Evolutionary conservation across 1,140 invertebrate species (phyloP).

Genomic region (Sitobion miscanthi): DNA sequence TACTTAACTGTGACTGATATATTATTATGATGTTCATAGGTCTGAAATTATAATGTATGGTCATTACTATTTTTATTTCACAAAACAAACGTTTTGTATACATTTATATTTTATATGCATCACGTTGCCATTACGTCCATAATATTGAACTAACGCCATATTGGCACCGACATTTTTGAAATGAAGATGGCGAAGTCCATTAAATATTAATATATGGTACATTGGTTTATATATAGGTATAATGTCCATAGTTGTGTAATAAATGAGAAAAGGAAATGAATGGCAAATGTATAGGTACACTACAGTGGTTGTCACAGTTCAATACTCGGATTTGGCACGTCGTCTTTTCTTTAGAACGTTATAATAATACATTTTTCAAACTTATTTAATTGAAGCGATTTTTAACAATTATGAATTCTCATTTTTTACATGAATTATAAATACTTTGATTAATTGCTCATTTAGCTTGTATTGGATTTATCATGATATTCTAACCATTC

Average conservation of each 20-base stretch:
- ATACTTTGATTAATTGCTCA: neutral
- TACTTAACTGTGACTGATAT: neutral
- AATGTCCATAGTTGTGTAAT: neutral
- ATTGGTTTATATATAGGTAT: neutral
- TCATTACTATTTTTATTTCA: neutral
- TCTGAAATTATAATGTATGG: neutral
- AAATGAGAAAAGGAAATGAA: neutral
- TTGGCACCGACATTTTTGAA: neutral
- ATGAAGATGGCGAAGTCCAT: neutral
- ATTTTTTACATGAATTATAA: neutral
- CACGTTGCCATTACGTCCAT: neutral
- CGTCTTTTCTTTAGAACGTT: neutral
- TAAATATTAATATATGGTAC: neutral
- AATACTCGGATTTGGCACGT: neutral
- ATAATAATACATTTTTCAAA: neutral
- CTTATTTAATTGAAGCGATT: neutral
- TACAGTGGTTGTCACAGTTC: neutral
- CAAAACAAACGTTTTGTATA: neutral
- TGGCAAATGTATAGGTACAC: neutral
- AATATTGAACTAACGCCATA: slow-evolving; percentile 10
- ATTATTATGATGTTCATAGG: neutral
- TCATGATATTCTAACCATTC: neutral
- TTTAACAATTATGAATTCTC: neutral
- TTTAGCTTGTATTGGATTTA: neutral
- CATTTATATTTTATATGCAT: neutral